phyloP scores from a whole-genome alignment of 2,888 invertebrate species.

The Mimumesa dahlbomi region DNA sequence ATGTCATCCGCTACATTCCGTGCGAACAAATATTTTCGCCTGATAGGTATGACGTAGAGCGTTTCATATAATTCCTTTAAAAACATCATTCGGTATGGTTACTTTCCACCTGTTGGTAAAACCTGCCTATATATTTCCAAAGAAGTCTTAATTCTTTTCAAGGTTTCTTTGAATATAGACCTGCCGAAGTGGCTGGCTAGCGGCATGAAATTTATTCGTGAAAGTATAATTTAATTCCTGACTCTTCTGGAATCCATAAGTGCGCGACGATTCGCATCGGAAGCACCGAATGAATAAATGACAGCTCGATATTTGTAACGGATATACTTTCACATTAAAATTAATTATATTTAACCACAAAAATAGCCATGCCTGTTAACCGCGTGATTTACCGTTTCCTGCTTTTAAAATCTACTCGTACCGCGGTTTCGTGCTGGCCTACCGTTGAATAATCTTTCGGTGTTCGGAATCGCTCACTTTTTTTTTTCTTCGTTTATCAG shows the following conservation, averaged over 20 bases:
- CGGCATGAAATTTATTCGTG: constrained; percentile 14
- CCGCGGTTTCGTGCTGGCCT: not conserved
- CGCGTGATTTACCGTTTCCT: not conserved
- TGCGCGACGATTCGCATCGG: not conserved
- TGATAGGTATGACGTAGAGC: constrained; percentile 16
- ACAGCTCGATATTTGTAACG: too few relatives aligned
- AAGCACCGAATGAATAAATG: not conserved
- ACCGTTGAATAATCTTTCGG: not conserved
- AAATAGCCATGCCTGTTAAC: not conserved
- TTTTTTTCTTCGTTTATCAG: constrained; percentile 13
- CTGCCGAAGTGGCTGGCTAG: not conserved
- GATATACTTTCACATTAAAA: too few relatives aligned
- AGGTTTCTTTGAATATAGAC: constrained; percentile 5
- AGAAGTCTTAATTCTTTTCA: constrained; percentile 3
- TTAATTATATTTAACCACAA: not conserved
- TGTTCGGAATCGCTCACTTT: not conserved
- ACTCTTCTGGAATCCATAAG: constrained; percentile 10
- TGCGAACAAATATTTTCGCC: constrained; percentile 44
- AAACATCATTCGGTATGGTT: not conserved
- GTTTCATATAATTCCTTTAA: constrained; percentile 7
- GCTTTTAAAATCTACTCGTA: not conserved
- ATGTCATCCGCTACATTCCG: constrained; percentile 12
- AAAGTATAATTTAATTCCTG: constrained; percentile 10
- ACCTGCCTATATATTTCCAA: not conserved
- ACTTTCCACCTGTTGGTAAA: not conserved